Evolutionary conservation across 1,140 invertebrate species (phyloP), one percentile per base, ranked within the genome.

Genomic region (Anoplophora glabripennis): DNA sequence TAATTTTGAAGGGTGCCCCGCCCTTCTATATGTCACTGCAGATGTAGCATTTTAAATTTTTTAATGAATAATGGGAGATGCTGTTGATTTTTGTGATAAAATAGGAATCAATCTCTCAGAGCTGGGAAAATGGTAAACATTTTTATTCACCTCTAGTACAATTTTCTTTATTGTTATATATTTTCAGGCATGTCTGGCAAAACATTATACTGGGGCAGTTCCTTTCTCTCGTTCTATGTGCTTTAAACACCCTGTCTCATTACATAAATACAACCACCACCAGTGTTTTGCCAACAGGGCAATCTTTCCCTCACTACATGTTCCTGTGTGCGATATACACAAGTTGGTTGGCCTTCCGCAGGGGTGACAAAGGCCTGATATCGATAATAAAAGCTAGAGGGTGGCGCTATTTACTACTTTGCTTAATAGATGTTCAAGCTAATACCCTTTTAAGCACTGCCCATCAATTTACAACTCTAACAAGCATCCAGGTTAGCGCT

Each of bases 281-380:
- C 63, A 82, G 89, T 42, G 82, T 86, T 56, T 80, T 88, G 33
- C 88, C 88, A 11, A 89, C 89, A 71, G 89, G 84, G 45, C 90
- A 92, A 76, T 87, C 87, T 68, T 84, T 93, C 67, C 80, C 89
- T n/a, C 89, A 89, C 56, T 93, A 93, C 74, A 78, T 85, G 52
- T 78, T 89, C 61, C 79, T 93, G 63, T 88, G 88, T 69, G 72
- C 89, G 61, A 82, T 90, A 47, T 93, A 89, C 70, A 88, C 86
- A 28, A 87, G 88, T 46, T 84, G 84, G 73, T 76, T 92, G 66
- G 84, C 88, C 0, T 90, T 86, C 76, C 82, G 86, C 49, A 78
- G 81, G 45, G 79, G 80, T 55, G 84, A 81, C 53, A 83, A 77
- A 67, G 85, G 82, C 67, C 78, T 87, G 40, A 74, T 83, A 46